These are phyloP conservation scores for Dryobates pubescens DNA, from an alignment of 2,797 vertebrate species.

Conservation along the genomic window DNA sequence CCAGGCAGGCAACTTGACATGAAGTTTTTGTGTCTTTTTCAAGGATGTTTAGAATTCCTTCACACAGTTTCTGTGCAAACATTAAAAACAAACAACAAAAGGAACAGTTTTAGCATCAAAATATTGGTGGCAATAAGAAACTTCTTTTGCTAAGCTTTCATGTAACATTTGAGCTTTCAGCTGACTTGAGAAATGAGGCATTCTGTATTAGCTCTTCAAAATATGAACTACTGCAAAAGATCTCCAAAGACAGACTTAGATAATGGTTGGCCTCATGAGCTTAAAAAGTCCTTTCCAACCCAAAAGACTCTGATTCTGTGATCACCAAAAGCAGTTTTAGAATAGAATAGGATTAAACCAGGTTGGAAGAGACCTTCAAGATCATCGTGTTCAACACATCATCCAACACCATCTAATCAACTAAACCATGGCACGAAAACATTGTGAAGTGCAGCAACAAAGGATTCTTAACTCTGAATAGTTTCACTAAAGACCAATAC, in stretches of 20 bases:
- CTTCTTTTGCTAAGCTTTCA: not conserved
- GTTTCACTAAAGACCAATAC: not conserved
- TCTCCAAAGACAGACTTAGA: not conserved
- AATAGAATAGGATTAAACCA: no score
- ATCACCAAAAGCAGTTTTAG: not conserved
- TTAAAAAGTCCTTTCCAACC: no score
- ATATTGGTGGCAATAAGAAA: not conserved
- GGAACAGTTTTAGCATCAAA: not conserved
- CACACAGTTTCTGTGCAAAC: slow-evolving; percentile 88
- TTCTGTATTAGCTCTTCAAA: not conserved
- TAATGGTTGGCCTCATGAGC: no score
- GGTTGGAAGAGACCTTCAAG: no score
- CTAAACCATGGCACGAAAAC: not conserved
- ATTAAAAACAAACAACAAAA: slow-evolving; percentile 14
- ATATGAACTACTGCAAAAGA: not conserved
- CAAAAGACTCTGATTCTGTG: no score
- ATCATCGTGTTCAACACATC: no score
- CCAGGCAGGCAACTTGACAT: slow-evolving; percentile 91
- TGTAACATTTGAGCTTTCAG: not conserved
- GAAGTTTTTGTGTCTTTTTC: slow-evolving; percentile 82
- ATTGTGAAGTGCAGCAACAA: not conserved
- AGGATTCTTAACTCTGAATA: not conserved
- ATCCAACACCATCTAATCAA: no score
- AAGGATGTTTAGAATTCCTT: slow-evolving; percentile 87
- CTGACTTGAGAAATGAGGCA: not conserved